Evolutionary conservation across 2,797 vertebrate species (phyloP), one percentile per base, ranked within the genome.

Genomic region (Mormyrops attenuatus): DNA sequence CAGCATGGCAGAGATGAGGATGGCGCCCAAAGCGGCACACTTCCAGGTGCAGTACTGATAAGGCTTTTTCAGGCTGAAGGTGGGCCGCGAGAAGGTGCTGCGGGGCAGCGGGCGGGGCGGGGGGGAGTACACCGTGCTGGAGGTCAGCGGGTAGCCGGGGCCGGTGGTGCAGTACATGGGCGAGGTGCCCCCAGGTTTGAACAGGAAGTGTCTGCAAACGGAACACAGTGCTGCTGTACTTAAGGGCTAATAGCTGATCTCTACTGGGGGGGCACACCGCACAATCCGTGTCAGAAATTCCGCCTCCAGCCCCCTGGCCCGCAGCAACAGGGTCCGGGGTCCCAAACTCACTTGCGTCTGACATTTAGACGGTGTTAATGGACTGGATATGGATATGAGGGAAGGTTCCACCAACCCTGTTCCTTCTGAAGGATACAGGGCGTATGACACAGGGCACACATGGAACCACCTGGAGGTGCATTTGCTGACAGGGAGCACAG

Each of bases 41-140:
- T 99, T 99, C 99, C 99, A 99, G 95, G 97, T 99, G 96, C 98
- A 99, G 96, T 99, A 97, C 94, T 98, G 98, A 90, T 98, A 99
- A 92, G 98, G 97, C 92, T 99, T 99, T 96, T 99, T 99, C 95
- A 99, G 96, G 95, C 96, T 98, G 96, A 99, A 99, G 94, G 98
- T 97, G 3, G 98, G 98, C 82, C 98, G 96, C 89, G 98, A 96
- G 95, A 99, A 99, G 90, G 98, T 98, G 96, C 96, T 98, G 88
- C 98, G 96, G 57, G 99, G 98, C 92, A 99, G 96, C 89, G 99
- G 98, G 11, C 98, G 96, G 3, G 99, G 98, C 0, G 98, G 98
- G 53, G 99, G 98, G 0, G 99, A 99, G 95, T 99, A 99, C 93
- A 99, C 99, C 30, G 99, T 99, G 96, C 98, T 99, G 95, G 99